phyloP scores from a whole-genome alignment of 2,113 vertebrate genomes.

The Pseudopodoces humilis region DNA sequence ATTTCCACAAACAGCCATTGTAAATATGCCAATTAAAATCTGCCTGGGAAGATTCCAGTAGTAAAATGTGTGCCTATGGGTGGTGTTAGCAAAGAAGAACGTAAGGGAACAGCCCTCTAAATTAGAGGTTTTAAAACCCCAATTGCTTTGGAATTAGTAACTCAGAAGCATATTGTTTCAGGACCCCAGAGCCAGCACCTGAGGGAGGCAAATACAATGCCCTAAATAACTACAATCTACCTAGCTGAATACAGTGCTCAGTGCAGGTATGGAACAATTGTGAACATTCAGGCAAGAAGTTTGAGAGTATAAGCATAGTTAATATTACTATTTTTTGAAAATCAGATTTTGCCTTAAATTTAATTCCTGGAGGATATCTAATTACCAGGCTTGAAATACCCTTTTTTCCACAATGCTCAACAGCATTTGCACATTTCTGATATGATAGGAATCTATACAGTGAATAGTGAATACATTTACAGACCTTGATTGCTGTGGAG shows the following conservation, averaged over 20 bases:
- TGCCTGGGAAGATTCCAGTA: constrained; percentile 23
- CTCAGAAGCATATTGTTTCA: neutral
- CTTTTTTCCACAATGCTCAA: neutral
- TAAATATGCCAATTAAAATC: constrained; percentile 13
- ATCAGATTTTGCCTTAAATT: neutral
- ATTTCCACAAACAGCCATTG: neutral
- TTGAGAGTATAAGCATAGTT: neutral
- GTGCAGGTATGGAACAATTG: neutral
- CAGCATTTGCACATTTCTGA: neutral
- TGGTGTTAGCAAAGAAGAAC: neutral
- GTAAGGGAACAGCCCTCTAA: neutral
- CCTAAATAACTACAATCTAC: neutral
- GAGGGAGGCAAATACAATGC: neutral
- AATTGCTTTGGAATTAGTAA: neutral
- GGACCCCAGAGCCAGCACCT: neutral
- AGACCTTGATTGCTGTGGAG: neutral
- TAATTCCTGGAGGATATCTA: neutral
- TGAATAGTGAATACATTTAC: neutral
- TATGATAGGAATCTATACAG: neutral
- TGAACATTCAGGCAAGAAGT: neutral
- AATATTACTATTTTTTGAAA: neutral
- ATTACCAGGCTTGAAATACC: neutral
- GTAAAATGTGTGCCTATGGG: neutral
- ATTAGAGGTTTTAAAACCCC: neutral
- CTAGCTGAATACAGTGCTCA: neutral